These are phyloP conservation scores for Saguinus imperator DNA, from an alignment of 2,113 vertebrate genomes.

Conservation along the genomic window DNA sequence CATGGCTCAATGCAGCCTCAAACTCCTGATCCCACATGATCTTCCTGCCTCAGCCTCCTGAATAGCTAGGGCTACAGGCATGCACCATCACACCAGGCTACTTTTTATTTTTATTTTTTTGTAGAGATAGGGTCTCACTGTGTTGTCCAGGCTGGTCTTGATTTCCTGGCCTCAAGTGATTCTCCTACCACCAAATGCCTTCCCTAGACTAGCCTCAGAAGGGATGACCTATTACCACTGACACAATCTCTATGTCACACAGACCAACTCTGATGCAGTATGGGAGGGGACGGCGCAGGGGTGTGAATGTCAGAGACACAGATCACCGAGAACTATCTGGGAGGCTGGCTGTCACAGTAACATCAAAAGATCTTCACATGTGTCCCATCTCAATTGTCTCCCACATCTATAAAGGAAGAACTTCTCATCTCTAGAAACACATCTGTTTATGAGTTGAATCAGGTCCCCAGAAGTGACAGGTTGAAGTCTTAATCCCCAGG, in stretches of 20 bases:
- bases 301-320: background rate
- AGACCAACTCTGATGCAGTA: too few relatives aligned
- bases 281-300: background rate
- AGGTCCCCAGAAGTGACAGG: background rate
- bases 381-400: background rate
- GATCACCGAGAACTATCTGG: fast-evolving
- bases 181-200: background rate
- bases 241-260: background rate
- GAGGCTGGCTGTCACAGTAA: background rate
- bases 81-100: too few relatives aligned
- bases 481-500: background rate
- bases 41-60: too few relatives aligned
- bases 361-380: background rate
- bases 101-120: too few relatives aligned
- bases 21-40: too few relatives aligned
- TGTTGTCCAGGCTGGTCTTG: too few relatives aligned
- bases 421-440: background rate
- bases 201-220: background rate
- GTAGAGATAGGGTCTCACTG: too few relatives aligned
- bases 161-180: too few relatives aligned
- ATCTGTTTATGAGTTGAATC: background rate
- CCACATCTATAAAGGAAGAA: background rate
- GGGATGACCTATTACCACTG: fast-evolving
- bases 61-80: too few relatives aligned
- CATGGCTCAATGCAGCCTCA: too few relatives aligned